Conservation (phyloP, 2,113 vertebrate species). For the Rallus limicola region DNA sequence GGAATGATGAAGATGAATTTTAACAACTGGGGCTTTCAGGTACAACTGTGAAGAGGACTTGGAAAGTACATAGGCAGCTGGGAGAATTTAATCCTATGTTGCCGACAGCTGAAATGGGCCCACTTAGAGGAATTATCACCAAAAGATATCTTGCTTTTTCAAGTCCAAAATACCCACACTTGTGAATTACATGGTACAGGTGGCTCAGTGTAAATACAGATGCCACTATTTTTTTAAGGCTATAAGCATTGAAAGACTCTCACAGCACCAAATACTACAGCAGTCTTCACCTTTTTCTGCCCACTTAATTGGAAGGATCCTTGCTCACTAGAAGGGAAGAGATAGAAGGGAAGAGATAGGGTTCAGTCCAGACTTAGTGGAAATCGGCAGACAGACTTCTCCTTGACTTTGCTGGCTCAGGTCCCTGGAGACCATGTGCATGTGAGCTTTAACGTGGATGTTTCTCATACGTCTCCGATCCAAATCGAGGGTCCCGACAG, state of each 20-base stretch:
- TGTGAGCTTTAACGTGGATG: rapidly evolving
- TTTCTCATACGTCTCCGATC: rapidly evolving
- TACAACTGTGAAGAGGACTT: neutral
- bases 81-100: neutral
- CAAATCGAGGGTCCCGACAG: neutral
- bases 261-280: neutral
- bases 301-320: neutral
- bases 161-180: neutral
- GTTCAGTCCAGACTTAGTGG: neutral
- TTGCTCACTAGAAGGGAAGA: neutral
- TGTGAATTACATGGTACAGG: neutral
- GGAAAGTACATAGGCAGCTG: neutral
- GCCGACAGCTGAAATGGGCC: neutral
- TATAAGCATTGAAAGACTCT: neutral
- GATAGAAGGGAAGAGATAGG: neutral
- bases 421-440: neutral
- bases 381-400: neutral
- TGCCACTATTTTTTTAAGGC: neutral
- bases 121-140: neutral
- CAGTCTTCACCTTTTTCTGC: neutral
- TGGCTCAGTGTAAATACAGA: neutral
- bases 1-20: neutral
- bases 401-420: neutral
- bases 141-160: neutral
- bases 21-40: neutral